Evolutionary conservation across 2,888 invertebrate species (phyloP).

Genomic region (Mongoloraphidia duomilia): DNA sequence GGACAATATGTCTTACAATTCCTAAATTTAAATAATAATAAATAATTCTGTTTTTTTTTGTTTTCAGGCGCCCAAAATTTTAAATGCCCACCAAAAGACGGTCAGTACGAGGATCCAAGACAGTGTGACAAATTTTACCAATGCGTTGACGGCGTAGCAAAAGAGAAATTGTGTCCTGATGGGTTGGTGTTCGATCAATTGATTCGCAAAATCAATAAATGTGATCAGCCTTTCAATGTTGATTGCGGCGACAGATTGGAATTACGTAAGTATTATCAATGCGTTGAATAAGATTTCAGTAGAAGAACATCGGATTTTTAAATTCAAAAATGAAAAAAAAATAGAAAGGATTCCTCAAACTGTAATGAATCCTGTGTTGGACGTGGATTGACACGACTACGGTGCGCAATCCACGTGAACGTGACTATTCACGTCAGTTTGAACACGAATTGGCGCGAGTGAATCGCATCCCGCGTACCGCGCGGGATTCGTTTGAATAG

Average conservation of each 20-base stretch:
- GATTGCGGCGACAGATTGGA: slow-evolving; percentile 80
- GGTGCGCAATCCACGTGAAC: too few species aligned
- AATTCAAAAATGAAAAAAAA: background rate
- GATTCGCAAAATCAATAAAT: slow-evolving; percentile 78
- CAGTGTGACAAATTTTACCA: slow-evolving; percentile 83
- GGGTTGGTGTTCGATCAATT: slow-evolving; percentile 77
- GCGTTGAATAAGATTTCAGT: background rate
- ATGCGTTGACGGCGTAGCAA: slow-evolving; percentile 57
- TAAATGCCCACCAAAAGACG: slow-evolving; percentile 69
- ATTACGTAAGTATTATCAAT: slow-evolving; percentile 54
- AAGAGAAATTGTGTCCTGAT: slow-evolving; percentile 69
- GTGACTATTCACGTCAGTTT: too few species aligned
- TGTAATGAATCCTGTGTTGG: too few species aligned
- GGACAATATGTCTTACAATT: too few species aligned
- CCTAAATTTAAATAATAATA: too few species aligned
- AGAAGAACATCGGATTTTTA: background rate
- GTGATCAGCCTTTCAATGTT: slow-evolving; percentile 84
- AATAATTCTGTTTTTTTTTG: background rate
- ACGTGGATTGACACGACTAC: too few species aligned
- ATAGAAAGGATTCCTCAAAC: too few species aligned
- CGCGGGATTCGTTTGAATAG: too few species aligned
- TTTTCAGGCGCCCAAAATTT: slow-evolving; percentile 39
- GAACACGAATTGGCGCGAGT: too few species aligned
- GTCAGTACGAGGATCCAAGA: slow-evolving; percentile 60
- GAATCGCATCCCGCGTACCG: too few species aligned